These are phyloP conservation scores for Gulo gulo DNA, from an alignment of 2,113 vertebrate species.

Conservation along the genomic window DNA sequence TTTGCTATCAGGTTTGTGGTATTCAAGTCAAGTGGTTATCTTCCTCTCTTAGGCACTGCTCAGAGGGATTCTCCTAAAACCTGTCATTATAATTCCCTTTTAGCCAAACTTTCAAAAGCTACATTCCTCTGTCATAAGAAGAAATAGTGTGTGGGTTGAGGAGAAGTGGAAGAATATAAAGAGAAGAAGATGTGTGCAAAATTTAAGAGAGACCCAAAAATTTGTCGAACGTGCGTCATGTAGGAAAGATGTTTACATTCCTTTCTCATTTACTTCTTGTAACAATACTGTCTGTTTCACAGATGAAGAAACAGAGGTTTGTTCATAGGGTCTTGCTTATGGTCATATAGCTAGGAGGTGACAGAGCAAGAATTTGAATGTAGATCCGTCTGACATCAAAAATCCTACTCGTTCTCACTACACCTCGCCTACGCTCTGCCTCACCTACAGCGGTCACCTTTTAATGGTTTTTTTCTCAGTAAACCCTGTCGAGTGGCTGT, in stretches of 20 bases:
- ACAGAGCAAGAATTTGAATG: not conserved
- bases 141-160: not conserved
- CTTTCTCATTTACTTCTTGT: not conserved
- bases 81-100: not conserved
- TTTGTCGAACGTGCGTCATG: not conserved
- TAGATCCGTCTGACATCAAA: not conserved
- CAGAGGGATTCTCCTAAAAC: not conserved
- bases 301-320: slow-evolving; percentile 3
- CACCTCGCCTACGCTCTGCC: not conserved
- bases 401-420: not conserved
- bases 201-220: not conserved
- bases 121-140: not conserved
- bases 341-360: not conserved
- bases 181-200: not conserved
- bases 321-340: not conserved
- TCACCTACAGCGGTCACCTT: not conserved
- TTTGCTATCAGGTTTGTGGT: not conserved
- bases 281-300: not conserved
- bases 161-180: not conserved
- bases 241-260: not conserved
- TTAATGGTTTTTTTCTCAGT: not conserved
- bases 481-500: not conserved
- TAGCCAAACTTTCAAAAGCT: not conserved
- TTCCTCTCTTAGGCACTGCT: not conserved
- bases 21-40: not conserved